Evolutionary conservation across 2,888 invertebrate species (phyloP), one percentile per base, ranked within the genome.

Genomic region (Drosophila prolongata): DNA sequence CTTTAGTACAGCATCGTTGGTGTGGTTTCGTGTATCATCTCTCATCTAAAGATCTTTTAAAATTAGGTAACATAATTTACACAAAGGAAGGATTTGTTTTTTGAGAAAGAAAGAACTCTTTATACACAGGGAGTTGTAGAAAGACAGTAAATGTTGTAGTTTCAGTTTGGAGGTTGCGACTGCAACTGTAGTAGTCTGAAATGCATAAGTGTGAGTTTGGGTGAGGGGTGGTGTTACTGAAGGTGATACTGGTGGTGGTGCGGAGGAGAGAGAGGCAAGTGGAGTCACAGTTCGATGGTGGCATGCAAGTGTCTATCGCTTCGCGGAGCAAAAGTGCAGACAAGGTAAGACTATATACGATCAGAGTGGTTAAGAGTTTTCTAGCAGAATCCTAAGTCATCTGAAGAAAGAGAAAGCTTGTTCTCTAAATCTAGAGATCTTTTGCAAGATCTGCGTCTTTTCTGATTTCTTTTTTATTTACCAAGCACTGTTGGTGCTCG

Each of bases 61-160:
- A 50, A 43, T 11, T 16, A 62, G 50, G 34, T 34, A 47, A 56
- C 55, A 10, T 35, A 64, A 60, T 72, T 54, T 52, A 49, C 56
- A 65, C 46, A 77, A 74, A 67, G 52, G 38, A 66, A 67, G 59
- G 58, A 34, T 54, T 8, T 19, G 27, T 34, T 50, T 47, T 52
- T 75, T 55, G 42, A 65, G 64, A 76, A 73, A 76, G 73, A 75
- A 78, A 76, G 40, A 77, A 74, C 54, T 72, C 52, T 80, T 64
- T 87, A 89, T 90, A 86, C 89, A 90, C 89, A 89, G 91, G 90
- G 91, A 89, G 90, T 89, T 87, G 85, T 87, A 90, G 90, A 90
- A 88, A 86, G 89, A 90, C 78, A 89, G 87, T 78, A 73, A 69
- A 72, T 79, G 75, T 77, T 77, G 62, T 80, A 58, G 79, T 70